phyloP scores from a whole-genome alignment of 1,140 invertebrate genomes.

The Tetramorium alpestre region DNA sequence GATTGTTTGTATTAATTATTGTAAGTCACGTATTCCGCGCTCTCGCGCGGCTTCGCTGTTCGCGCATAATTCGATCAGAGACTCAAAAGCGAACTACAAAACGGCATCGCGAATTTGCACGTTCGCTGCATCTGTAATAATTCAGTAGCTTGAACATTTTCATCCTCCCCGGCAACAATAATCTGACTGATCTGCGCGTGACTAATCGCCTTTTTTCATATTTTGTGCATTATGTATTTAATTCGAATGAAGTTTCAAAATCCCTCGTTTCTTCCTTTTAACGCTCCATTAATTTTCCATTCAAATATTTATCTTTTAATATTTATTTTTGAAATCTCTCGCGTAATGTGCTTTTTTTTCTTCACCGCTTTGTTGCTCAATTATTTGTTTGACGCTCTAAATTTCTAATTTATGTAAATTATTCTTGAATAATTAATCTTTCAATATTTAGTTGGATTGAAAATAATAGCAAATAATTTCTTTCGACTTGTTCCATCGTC shows the following conservation, averaged over 20 bases:
- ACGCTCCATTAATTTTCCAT: not conserved
- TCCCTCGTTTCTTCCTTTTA: not conserved
- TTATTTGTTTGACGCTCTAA: not conserved
- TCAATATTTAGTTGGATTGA: not conserved
- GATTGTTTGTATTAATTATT: constrained; percentile 79
- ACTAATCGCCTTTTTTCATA: not conserved
- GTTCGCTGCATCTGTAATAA: not conserved
- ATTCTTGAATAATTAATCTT: not conserved
- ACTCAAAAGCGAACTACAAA: constrained; percentile 61
- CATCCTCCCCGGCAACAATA: not conserved
- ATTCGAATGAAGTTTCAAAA: not conserved
- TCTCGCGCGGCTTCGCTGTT: constrained; percentile 30
- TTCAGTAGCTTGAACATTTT: not conserved
- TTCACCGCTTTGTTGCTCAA: not conserved
- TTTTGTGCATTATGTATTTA: not conserved
- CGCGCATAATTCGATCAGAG: constrained; percentile 75
- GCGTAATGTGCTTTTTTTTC: not conserved
- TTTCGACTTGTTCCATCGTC: too few species aligned
- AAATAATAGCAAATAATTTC: not conserved
- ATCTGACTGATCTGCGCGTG: not conserved
- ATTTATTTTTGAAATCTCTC: not conserved
- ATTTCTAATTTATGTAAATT: constrained; percentile 5
- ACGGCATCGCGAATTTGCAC: constrained; percentile 30
- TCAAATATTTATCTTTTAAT: not conserved
- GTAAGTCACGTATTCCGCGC: constrained; percentile 80